phyloP scores from a whole-genome alignment of 2,888 invertebrate genomes.

The Caenorhabditis drosophilae region DNA sequence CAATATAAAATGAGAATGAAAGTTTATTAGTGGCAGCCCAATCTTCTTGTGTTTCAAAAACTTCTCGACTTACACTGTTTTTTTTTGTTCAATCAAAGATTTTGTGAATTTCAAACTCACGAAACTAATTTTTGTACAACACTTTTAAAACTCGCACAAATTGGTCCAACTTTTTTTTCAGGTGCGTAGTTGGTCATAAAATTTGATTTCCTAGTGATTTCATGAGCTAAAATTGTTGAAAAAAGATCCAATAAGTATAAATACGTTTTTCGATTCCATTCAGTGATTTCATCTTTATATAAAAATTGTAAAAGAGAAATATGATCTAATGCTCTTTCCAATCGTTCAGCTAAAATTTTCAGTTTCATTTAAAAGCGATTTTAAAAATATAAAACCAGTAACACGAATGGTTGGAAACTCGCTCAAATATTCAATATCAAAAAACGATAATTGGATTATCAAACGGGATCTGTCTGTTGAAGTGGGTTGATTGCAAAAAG shows the following conservation, averaged over 20 bases:
- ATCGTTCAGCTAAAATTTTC: conserved; percentile 17
- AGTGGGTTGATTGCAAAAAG: conserved; percentile 30
- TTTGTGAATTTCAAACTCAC: conserved; percentile 8
- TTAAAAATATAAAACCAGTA: no score
- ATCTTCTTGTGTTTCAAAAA: conserved; percentile 40
- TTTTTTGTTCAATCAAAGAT: no score
- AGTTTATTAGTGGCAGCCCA: conserved; percentile 37
- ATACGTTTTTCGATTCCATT: conserved; percentile 38
- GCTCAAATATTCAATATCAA: conserved; percentile 38
- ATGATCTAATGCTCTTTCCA: conserved; percentile 26
- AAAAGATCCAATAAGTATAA: conserved; percentile 36
- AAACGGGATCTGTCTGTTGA: conserved; percentile 19
- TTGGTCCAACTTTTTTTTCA: conserved; percentile 21
- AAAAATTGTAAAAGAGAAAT: conserved; percentile 34
- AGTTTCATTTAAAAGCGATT: not conserved
- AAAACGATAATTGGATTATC: conserved; percentile 40
- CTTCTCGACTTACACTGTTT: conserved; percentile 28
- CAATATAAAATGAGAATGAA: conserved; percentile 40
- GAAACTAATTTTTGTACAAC: conserved; percentile 22
- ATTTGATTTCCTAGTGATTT: conserved; percentile 38
- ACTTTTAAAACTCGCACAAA: conserved; percentile 23
- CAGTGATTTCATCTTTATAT: conserved; percentile 20
- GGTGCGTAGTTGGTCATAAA: conserved; percentile 27
- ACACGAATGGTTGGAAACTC: conserved; percentile 22
- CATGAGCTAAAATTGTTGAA: conserved; percentile 37